Base-by-base conservation (phyloP, 2,113 vertebrate genomes). In the Podarcis cretensis region DNA sequence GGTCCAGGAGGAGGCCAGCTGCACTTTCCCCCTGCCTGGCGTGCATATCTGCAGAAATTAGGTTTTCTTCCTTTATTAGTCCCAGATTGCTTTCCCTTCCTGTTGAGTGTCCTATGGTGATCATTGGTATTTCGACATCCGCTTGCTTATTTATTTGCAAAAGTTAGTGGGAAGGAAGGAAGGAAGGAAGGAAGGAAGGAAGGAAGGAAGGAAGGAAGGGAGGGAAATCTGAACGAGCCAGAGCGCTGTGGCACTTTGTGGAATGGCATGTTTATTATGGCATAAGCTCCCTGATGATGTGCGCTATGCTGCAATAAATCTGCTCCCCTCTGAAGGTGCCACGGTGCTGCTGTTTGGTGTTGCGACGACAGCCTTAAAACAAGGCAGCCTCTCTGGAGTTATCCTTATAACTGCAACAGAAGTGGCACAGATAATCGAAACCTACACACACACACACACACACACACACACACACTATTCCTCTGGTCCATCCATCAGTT, bases 31-130 rank as follows among this genome's bases (percentile, higher is more conserved):
- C 13, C 35, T 30, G 81, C 0, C 6, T 3, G 32, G 87, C 91
- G 65, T 4, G 5, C 16, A 12, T 81, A 92, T 91, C 90, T 63
- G 66, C 92, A 77, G 83, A 94, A 94, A 95, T 91, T 27, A 68
- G 90, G 87, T 87, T 54, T 54, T 79, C 81, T 65, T 89, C 77
- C 90, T 95, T 93, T 89, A 89, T 18, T 57, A 63, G 91, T 87
- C 93, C 93, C 94, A 92, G 90, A 89, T 89, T 5, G 10, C 85
- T 59, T 89, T 83, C 85, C 12, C 83, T 93, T 92, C 94, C 94
- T 90, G 20, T 93, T 59, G 94, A 89, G 93, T 12, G n/a, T 90
- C 93, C 92, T 71, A 87, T 74, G 89, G 93, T 90, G 82, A 93
- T 91, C 66, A 16, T 88, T 86, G 92, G 91, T 66, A 5, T 87